A percentile compares a stretch with the other conserved stretches of the same genome.
These are phyloP conservation scores for Caenorhabditis panamensis DNA, from an alignment of 2,888 invertebrate genomes.

Conservation along the genomic window DNA sequence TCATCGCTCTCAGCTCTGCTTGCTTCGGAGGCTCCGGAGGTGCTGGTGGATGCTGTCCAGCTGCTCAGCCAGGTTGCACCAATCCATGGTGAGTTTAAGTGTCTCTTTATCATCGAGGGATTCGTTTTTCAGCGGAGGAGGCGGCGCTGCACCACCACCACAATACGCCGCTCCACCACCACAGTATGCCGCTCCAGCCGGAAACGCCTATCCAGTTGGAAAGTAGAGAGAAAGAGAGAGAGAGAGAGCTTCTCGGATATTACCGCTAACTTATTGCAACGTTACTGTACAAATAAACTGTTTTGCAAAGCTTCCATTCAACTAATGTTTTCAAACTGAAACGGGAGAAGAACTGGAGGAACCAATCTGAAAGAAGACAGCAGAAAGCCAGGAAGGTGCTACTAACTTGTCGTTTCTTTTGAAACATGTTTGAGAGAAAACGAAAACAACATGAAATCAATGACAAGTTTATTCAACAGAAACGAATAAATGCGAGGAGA, in stretches of 20 bases:
- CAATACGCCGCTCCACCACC: slow-evolving; percentile 38
- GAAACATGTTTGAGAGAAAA: no score
- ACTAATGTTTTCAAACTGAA: no score
- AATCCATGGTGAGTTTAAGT: slow-evolving; percentile 55
- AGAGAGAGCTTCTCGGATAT: neutral
- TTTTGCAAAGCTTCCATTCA: no score
- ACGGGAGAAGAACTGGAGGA: no score
- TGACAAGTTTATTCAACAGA: no score
- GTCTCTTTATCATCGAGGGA: neutral
- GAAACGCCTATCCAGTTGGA: slow-evolving; percentile 46
- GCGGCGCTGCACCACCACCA: slow-evolving; percentile 20
- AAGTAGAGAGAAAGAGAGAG: no score
- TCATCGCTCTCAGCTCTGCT: slow-evolving; percentile 50
- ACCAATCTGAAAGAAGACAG: no score
- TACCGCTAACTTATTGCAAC: no score
- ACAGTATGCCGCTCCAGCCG: slow-evolving; percentile 35
- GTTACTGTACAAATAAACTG: slow-evolving; percentile 20
- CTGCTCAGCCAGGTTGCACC: slow-evolving; percentile 57
- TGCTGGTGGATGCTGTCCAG: slow-evolving; percentile 58
- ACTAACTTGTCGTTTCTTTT: no score
- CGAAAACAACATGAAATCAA: no score
- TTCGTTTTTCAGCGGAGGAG: slow-evolving; percentile 49
- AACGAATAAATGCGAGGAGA: no score
- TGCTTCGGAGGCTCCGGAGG: slow-evolving; percentile 56
- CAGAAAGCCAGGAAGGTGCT: no score